Evolutionary conservation across 2,888 invertebrate species (phyloP).

Genomic region (Dione juno): DNA sequence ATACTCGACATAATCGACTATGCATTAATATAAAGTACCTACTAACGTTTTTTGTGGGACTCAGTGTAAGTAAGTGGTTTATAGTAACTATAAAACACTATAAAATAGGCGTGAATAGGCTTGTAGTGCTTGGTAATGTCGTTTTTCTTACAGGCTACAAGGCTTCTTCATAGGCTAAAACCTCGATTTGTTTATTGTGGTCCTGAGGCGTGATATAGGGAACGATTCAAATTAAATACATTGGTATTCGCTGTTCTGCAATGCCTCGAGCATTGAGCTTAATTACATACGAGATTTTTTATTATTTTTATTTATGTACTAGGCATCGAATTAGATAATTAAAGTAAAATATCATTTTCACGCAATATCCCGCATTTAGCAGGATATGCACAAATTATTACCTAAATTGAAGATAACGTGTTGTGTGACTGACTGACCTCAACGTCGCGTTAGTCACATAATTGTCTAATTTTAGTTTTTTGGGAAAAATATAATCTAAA

Average conservation of each 20-base stretch:
- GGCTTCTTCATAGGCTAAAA: not conserved
- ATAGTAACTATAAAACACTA: too few relatives aligned
- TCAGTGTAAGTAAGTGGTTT: too few relatives aligned
- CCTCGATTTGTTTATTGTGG: not conserved
- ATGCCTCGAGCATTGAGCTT: not conserved
- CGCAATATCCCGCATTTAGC: too few relatives aligned
- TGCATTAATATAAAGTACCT: too few relatives aligned
- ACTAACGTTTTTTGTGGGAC: too few relatives aligned
- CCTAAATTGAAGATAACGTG: too few relatives aligned
- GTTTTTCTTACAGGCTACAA: slow-evolving; percentile 12
- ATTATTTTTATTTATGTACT: not conserved
- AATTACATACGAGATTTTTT: not conserved
- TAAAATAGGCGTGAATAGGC: slow-evolving; percentile 1
- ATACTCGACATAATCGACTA: too few relatives aligned
- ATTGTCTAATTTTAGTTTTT: too few relatives aligned
- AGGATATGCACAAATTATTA: too few relatives aligned
- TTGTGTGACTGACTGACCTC: too few relatives aligned
- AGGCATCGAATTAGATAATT: not conserved
- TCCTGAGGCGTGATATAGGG: not conserved
- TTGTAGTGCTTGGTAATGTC: not conserved
- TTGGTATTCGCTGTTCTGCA: not conserved
- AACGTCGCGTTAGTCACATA: too few relatives aligned
- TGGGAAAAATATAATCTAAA: too few relatives aligned
- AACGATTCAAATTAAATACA: not conserved
- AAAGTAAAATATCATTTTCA: not conserved